phyloP scores from a whole-genome alignment of 2,797 vertebrate species.

The Anas bernieri region DNA sequence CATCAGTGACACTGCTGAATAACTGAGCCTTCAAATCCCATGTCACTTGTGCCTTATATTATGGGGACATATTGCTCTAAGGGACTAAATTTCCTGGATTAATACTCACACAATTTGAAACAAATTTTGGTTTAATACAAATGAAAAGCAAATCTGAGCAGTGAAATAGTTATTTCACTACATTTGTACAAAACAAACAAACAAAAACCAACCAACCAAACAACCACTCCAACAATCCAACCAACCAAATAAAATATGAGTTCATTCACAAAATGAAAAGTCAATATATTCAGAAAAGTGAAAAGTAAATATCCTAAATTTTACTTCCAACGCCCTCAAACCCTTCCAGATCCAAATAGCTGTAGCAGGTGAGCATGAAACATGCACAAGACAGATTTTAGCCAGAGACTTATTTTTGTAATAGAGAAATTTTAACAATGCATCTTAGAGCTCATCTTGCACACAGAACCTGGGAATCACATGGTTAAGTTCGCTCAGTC shows the following conservation, averaged over 20 bases:
- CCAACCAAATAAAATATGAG: neutral
- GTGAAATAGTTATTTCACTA: neutral
- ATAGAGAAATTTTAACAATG: neutral
- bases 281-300: accelerated
- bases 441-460: neutral
- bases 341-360: neutral
- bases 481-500: neutral
- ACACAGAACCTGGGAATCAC: neutral
- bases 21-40: neutral
- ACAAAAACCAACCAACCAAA: neutral
- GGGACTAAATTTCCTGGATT: neutral
- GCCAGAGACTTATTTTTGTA: neutral
- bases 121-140: accelerated
- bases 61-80: neutral
- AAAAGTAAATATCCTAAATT: neutral
- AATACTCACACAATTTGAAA: neutral
- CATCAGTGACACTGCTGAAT: neutral
- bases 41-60: neutral
- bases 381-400: neutral
- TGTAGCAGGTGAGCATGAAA: neutral
- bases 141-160: neutral
- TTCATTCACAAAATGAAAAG: neutral
- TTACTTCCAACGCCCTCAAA: neutral
- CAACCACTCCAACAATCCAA: too few relatives aligned
- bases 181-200: neutral